Evolutionary conservation across 1,140 invertebrate genomes (phyloP).

Genomic region (Stegodyphus dumicola): DNA sequence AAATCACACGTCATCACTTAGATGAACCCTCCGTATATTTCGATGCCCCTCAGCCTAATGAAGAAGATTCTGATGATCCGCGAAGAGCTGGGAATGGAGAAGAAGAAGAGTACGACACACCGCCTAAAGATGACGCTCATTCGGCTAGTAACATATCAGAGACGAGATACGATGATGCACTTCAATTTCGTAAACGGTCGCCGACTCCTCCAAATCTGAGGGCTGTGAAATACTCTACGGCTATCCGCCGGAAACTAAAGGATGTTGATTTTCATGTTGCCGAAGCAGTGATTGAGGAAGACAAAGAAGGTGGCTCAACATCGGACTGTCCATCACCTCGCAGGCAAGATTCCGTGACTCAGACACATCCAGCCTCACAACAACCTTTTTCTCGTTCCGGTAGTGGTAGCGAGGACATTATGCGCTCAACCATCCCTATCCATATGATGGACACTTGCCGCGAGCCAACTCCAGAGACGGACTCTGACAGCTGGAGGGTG

Average conservation of each 20-base stretch:
- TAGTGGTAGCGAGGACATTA: constrained; percentile 4
- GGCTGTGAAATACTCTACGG: constrained; percentile 9
- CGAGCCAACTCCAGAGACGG: constrained; percentile 44
- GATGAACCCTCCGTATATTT: constrained; percentile 59
- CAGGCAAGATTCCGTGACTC: constrained; percentile 31
- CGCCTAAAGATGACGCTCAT: constrained; percentile 36
- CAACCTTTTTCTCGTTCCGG: neutral
- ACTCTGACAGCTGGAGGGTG: constrained; percentile 46
- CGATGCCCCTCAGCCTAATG: constrained; percentile 38
- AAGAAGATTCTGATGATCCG: constrained; percentile 52
- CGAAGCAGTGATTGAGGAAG: constrained; percentile 44
- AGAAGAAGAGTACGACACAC: constrained; percentile 53
- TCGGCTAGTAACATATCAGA: constrained; percentile 44
- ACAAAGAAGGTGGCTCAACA: constrained; percentile 35
- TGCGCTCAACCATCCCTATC: constrained; percentile 36
- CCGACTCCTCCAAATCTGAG: constrained; percentile 28
- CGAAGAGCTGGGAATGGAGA: constrained; percentile 10
- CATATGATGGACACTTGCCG: constrained; percentile 42
- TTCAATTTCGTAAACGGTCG: constrained; percentile 22
- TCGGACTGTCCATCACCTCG: constrained; percentile 33
- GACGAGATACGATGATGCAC: constrained; percentile 22
- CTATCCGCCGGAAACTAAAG: constrained; percentile 41
- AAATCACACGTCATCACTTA: constrained; percentile 13
- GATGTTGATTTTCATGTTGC: constrained; percentile 44
- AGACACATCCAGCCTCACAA: neutral